Conservation (phyloP, 2,888 invertebrate genomes). For the Thereva unica region DNA sequence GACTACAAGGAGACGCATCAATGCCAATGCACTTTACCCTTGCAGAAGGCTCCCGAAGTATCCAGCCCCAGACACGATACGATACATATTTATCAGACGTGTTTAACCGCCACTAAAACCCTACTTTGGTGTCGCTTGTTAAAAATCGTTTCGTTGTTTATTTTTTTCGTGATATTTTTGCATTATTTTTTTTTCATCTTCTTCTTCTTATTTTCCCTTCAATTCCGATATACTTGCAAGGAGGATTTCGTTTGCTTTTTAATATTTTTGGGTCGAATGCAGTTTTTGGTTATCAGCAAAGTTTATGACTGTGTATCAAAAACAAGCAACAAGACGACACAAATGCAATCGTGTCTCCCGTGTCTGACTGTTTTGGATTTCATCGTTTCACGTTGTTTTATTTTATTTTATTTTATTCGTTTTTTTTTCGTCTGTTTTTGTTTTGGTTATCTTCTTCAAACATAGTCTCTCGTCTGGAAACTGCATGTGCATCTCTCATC, state of each 20-base stretch:
- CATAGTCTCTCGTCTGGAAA: constrained; percentile 22
- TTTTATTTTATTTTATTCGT: constrained; percentile 25
- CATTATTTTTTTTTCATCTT: no score
- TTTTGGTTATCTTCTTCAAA: neutral
- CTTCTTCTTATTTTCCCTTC: constrained; percentile 24
- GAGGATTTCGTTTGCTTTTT: constrained; percentile 7
- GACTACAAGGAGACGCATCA: no score
- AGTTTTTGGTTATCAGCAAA: constrained; percentile 24
- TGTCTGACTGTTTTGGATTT: neutral
- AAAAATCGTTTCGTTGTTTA: no score
- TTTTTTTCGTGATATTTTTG: no score
- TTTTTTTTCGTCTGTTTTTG: constrained; percentile 27
- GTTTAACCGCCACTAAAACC: no score
- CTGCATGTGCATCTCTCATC: constrained; percentile 26
- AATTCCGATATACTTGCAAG: constrained; percentile 26
- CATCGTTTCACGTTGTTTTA: constrained; percentile 8
- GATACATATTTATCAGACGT: no score
- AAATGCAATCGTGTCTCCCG: neutral
- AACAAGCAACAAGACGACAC: constrained; percentile 6
- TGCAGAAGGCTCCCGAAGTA: no score
- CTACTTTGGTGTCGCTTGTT: no score
- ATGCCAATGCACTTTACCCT: no score
- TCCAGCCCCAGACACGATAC: no score
- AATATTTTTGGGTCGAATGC: constrained; percentile 32
- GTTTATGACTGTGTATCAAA: neutral